These are phyloP conservation scores for Podarcis raffonei DNA, from an alignment of 2,113 vertebrate species.

Conservation along the genomic window DNA sequence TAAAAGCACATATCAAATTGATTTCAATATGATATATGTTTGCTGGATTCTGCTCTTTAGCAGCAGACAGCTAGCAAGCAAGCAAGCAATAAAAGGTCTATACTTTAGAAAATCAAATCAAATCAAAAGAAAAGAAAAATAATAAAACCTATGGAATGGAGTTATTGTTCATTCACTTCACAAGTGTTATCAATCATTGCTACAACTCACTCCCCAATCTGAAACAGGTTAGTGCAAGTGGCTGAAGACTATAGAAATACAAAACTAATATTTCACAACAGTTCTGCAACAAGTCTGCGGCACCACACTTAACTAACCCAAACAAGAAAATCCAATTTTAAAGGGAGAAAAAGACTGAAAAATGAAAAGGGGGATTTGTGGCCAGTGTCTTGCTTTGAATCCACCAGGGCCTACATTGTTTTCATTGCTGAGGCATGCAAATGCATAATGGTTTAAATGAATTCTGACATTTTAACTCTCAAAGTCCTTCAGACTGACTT, in stretches of 20 bases:
- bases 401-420: conserved; percentile 49
- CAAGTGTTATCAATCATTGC: conserved; percentile 30
- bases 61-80: neutral
- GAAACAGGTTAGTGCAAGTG: conserved; percentile 38
- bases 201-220: conserved; percentile 43
- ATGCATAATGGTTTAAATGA: conserved; percentile 59
- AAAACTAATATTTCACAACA: conserved; percentile 58
- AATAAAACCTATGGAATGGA: neutral
- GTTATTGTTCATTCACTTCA: conserved; percentile 21
- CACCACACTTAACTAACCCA: conserved; percentile 39
- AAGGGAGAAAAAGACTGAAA: conserved; percentile 26
- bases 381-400: conserved; percentile 42
- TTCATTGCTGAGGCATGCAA: conserved; percentile 33
- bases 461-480: conserved; percentile 33
- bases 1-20: neutral
- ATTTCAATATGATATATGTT: neutral
- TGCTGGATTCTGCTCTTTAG: neutral
- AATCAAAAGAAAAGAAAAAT: conserved; percentile 17
- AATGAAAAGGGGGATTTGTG: conserved; percentile 28
- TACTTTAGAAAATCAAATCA: neutral
- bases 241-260: conserved; percentile 38
- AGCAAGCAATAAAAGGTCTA: neutral
- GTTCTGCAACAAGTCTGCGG: conserved; percentile 25
- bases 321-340: conserved; percentile 58
- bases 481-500: neutral